Percentiles rank a stretch among this genome's conserved stretches.
Conservation (phyloP, 2,113 vertebrate genomes). For the Dascyllus trimaculatus region DNA sequence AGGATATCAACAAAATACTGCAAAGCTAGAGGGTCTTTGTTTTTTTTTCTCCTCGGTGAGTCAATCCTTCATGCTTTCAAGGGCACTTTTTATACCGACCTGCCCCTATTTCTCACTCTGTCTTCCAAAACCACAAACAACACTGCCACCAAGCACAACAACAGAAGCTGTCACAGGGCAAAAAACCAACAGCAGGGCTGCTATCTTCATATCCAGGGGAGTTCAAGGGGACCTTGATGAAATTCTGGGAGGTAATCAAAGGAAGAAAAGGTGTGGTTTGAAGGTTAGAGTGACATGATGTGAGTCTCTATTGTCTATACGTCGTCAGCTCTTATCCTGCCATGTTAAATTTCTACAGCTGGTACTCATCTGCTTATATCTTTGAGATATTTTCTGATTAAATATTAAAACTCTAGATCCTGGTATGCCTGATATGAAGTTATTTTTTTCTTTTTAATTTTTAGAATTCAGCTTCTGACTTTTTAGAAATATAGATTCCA, state of each 20-base stretch:
- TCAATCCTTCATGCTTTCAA: slow-evolving; percentile 65
- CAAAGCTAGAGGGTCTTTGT: slow-evolving; percentile 59
- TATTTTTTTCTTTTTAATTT: not conserved
- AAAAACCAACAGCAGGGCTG: slow-evolving; percentile 5
- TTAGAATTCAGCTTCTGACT: not conserved
- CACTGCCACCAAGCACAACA: slow-evolving; percentile 33
- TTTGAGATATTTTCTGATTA: too few species aligned
- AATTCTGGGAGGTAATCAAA: not conserved
- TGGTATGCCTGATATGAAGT: not conserved
- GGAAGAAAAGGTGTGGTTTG: not conserved
- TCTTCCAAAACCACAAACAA: slow-evolving; percentile 35
- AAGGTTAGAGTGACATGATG: not conserved
- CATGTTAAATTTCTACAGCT: too few species aligned
- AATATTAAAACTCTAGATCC: too few species aligned
- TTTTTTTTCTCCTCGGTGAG: slow-evolving; percentile 27
- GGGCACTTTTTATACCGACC: slow-evolving; percentile 55
- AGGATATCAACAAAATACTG: slow-evolving; percentile 61
- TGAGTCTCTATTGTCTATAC: too few species aligned
- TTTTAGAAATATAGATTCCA: slow-evolving; percentile 3
- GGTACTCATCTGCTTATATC: too few species aligned
- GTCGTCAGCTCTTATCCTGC: too few species aligned
- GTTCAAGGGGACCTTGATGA: slow-evolving; percentile 23
- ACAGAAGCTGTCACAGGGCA: slow-evolving; percentile 24
- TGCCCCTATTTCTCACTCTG: slow-evolving; percentile 26
- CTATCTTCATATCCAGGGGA: slow-evolving; percentile 3